Evolutionary conservation across 2,113 vertebrate genomes (phyloP), one percentile per base, ranked within the genome.

Genomic region (Zosterops borbonicus): DNA sequence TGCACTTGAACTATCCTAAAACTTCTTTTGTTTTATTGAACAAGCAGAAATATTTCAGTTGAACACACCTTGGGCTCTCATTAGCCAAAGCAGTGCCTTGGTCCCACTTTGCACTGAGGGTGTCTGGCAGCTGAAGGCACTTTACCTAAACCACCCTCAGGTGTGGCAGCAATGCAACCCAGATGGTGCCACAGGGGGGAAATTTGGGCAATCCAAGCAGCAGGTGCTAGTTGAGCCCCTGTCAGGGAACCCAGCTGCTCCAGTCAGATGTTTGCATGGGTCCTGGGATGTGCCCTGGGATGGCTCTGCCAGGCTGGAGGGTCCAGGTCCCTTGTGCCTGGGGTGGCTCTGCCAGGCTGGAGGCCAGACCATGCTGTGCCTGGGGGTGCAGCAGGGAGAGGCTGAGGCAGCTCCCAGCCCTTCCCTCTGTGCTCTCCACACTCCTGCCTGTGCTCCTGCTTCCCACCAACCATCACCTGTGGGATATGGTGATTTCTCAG

Each of bases 321-420:
- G 44, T 44, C 44, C 19, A 19, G 44, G 44, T 20, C 18, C 44
- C 44, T 44, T 4, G 55, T 37, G 20, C 35, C 29, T 4, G 29
- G 35, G n/a, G 3, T 39, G 42, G 42, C 64, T 59, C 14, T 85
- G 35, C 42, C 60, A 41, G 42, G 50, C 35, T 75, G 70, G 41
- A 25, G 5, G 44, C 5, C 0, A 0, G 35, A 18, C 2, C 5
- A 41, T 2, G 0, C 53, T 1, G 0, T 21, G 60, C 50, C 15
- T 1, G 0, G 24, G 29, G 24, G 9, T 9, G 53, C 63, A 59
- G 39, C 4, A 19, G 33, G 55, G 12, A 39, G 82, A 39, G 18
- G 56, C 64, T 65, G 47, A 47, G 19, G 33, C 3, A 22, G n/a
- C 7, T 46, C 59, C 39, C 64, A 70, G 20, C 49, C 41, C 25